These are phyloP conservation scores for Sphaerodactylus townsendi DNA, from an alignment of 2,113 vertebrate genomes.

Conservation along the genomic window DNA sequence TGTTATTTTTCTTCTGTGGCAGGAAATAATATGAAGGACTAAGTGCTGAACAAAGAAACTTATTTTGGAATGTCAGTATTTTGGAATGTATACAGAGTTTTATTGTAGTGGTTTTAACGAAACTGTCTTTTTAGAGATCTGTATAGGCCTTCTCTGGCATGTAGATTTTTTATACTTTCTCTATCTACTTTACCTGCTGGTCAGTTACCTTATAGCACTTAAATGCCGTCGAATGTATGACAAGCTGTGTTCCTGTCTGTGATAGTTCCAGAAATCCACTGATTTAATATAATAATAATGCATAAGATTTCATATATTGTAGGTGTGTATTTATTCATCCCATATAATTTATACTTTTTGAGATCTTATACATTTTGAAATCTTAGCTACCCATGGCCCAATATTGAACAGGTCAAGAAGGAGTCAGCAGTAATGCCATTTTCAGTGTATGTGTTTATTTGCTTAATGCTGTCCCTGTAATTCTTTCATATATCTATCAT, in stretches of 20 bases:
- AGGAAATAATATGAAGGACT: neutral
- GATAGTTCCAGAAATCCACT: neutral
- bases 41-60: neutral
- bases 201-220: neutral
- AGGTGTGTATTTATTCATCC: neutral
- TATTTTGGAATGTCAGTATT: too few species aligned
- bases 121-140: neutral
- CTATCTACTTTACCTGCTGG: neutral
- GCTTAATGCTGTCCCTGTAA: neutral
- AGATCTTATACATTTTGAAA: neutral
- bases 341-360: neutral
- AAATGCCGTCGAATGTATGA: neutral
- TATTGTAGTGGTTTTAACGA: neutral
- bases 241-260: neutral
- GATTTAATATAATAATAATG: neutral
- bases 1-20: neutral
- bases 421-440: neutral
- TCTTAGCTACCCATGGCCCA: neutral
- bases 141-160: neutral
- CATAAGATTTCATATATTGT: neutral
- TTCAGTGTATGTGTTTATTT: neutral
- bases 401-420: neutral
- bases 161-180: neutral
- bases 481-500: neutral
- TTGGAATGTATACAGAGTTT: too few species aligned